Evolutionary conservation across 2,888 invertebrate species (phyloP).

Genomic region (Ethmia dodecea): DNA sequence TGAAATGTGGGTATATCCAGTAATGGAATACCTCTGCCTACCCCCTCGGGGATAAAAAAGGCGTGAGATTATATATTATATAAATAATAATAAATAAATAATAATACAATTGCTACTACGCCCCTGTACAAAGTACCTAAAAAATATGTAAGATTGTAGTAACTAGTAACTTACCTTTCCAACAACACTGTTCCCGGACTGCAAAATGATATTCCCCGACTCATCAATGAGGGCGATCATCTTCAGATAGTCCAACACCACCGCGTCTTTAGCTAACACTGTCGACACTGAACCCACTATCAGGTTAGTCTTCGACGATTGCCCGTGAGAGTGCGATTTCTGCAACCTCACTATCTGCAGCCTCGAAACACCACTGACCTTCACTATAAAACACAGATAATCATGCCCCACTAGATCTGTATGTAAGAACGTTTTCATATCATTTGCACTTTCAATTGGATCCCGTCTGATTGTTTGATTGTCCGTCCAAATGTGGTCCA

Average conservation of each 20-base stretch:
- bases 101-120: too few species aligned
- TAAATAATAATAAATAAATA: too few species aligned
- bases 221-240: constrained; percentile 92
- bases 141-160: neutral
- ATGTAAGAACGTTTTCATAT: constrained; percentile 86
- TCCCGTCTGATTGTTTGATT: constrained; percentile 58
- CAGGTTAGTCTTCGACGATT: constrained; percentile 76
- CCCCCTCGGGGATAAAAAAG: too few species aligned
- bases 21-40: too few species aligned
- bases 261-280: constrained; percentile 90
- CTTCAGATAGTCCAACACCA: constrained; percentile 85
- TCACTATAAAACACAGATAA: constrained; percentile 87
- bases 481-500: constrained; percentile 95
- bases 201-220: constrained; percentile 86
- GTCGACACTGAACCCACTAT: constrained; percentile 86
- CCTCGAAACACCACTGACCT: constrained; percentile 59
- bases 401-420: constrained; percentile 91
- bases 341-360: constrained; percentile 83
- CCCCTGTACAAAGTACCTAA: too few species aligned
- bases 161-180: constrained; percentile 78
- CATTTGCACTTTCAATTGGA: constrained; percentile 45
- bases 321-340: constrained; percentile 74
- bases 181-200: constrained; percentile 88
- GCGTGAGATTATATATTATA: too few species aligned
- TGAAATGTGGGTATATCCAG: too few species aligned